phyloP scores from a whole-genome alignment of 2,888 invertebrate species.

The Drosophila anomalipes region DNA sequence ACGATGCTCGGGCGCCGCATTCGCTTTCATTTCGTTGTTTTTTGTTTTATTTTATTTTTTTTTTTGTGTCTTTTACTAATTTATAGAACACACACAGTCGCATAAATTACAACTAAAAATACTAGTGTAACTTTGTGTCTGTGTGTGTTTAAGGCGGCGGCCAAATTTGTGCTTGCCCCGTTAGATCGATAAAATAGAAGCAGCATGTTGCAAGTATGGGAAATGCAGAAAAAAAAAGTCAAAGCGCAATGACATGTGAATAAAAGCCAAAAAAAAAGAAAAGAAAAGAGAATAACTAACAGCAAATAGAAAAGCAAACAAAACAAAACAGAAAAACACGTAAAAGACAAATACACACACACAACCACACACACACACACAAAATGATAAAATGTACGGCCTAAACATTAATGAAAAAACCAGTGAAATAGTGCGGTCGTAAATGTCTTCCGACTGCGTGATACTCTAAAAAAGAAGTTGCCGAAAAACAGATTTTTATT shows the following conservation, averaged over 20 bases:
- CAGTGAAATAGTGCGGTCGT: background rate
- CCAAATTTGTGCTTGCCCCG: slow-evolving; percentile 44
- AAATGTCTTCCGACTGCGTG: background rate
- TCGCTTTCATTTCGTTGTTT: slow-evolving; percentile 52
- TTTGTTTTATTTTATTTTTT: background rate
- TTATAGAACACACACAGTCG: slow-evolving; percentile 40
- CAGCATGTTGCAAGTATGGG: slow-evolving; percentile 36
- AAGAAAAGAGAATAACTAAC: background rate
- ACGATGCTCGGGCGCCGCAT: slow-evolving; percentile 34
- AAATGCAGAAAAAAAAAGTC: slow-evolving; percentile 35
- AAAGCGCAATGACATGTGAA: slow-evolving; percentile 51
- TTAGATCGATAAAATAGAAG: slow-evolving; percentile 74
- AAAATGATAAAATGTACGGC: slow-evolving; percentile 24
- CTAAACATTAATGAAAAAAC: slow-evolving; percentile 7
- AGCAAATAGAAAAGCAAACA: slow-evolving; percentile 21
- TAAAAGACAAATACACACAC: slow-evolving; percentile 20
- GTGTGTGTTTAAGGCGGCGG: slow-evolving; percentile 46
- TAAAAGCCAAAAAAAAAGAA: slow-evolving; percentile 1
- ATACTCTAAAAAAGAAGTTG: background rate
- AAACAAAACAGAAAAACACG: slow-evolving; percentile 18
- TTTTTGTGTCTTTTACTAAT: slow-evolving; percentile 24
- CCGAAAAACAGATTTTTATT: background rate
- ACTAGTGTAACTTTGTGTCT: slow-evolving; percentile 7
- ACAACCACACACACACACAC: slow-evolving; percentile 15
- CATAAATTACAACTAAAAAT: slow-evolving; percentile 44